Conservation (phyloP, 2,888 invertebrate genomes). For the Masnerella sp. region DNA sequence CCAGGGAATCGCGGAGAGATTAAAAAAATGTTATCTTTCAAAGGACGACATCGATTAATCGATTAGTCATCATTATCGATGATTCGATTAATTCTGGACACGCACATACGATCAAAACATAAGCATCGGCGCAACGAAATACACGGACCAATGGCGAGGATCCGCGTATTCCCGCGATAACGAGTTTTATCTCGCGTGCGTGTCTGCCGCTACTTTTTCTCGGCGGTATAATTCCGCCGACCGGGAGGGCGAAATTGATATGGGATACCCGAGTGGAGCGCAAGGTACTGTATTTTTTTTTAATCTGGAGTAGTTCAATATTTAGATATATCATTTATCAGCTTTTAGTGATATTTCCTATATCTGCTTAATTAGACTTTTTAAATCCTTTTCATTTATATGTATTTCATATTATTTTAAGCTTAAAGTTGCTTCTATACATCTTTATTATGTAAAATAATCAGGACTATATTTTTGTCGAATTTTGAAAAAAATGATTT, state of each 20-base stretch:
- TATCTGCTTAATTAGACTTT: too few relatives aligned
- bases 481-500: too few relatives aligned
- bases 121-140: neutral
- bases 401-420: too few relatives aligned
- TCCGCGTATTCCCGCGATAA: conserved; percentile 12
- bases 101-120: conserved; percentile 19
- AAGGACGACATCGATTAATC: conserved; percentile 4
- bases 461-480: too few relatives aligned
- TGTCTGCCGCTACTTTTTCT: conserved; percentile 29
- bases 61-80: conserved; percentile 16
- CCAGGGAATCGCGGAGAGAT: too few relatives aligned
- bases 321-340: too few relatives aligned
- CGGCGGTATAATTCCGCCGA: conserved; percentile 16
- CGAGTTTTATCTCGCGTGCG: conserved; percentile 29
- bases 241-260: conserved; percentile 27
- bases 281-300: conserved; percentile 30
- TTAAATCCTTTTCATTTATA: too few relatives aligned
- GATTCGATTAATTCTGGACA: conserved; percentile 24
- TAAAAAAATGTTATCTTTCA: conserved; percentile 1
- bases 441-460: too few relatives aligned
- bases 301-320: too few relatives aligned
- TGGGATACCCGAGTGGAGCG: conserved; percentile 12
- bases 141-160: conserved; percentile 9
- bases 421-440: too few relatives aligned
- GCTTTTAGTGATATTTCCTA: too few relatives aligned